These are phyloP conservation scores for Pristionchus exspectatus DNA, from an alignment of 2,888 invertebrate species.

Conservation along the genomic window DNA sequence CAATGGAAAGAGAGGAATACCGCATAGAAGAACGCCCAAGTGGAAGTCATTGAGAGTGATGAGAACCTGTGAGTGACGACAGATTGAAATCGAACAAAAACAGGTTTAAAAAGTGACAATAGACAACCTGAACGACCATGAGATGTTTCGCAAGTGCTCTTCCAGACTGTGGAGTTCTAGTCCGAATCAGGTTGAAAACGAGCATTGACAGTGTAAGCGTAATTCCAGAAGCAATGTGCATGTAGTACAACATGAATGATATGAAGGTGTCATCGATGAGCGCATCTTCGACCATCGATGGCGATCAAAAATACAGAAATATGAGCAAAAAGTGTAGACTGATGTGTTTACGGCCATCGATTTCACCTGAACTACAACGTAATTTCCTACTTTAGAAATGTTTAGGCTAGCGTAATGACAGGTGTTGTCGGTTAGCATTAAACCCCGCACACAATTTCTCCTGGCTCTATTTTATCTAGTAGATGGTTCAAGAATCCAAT, in stretches of 20 bases:
- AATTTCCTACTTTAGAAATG: not conserved
- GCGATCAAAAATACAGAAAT: not conserved
- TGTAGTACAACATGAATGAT: not conserved
- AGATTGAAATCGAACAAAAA: no score
- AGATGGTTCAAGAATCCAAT: no score
- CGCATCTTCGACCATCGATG: not conserved
- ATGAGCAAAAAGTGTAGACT: not conserved
- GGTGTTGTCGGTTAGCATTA: not conserved
- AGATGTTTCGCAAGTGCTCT: not conserved
- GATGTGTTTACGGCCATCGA: not conserved
- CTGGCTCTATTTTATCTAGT: no score
- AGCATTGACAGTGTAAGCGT: not conserved
- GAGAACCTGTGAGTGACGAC: not conserved
- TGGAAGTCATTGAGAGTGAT: not conserved
- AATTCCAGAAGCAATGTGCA: not conserved
- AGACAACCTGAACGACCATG: conserved; percentile 12
- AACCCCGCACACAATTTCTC: not conserved
- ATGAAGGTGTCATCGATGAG: not conserved
- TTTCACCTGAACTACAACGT: not conserved
- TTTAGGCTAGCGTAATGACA: not conserved
- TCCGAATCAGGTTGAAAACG: not conserved
- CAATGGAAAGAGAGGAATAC: not conserved
- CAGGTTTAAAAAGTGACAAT: no score
- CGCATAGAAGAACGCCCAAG: not conserved
- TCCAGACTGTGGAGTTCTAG: not conserved